Percentiles rank a stretch among this genome's conserved stretches.
Conservation (phyloP, 30 jellyfish, hydroid and myxozoan species). For the Calvadosia cruxmelitensis region DNA sequence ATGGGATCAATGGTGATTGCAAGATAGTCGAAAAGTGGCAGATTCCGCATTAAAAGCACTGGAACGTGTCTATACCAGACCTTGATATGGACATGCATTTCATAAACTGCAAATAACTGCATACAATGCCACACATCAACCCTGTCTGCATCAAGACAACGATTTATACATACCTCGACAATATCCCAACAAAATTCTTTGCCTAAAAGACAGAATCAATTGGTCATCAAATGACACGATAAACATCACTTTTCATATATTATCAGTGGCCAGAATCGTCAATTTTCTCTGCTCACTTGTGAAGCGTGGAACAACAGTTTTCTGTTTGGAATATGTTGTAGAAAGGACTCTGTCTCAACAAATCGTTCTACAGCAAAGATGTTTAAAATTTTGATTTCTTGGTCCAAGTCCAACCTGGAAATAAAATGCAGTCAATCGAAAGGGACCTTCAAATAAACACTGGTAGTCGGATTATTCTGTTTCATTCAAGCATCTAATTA, state of each 20-base stretch:
- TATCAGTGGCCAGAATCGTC: neutral
- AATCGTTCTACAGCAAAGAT: conserved; percentile 39
- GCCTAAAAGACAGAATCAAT: conserved; percentile 15
- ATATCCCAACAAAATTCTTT: conserved; percentile 74
- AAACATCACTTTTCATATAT: neutral
- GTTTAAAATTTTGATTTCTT: conserved; percentile 18
- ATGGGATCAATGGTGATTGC: neutral
- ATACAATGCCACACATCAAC: neutral
- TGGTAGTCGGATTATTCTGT: no score
- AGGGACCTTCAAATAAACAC: neutral
- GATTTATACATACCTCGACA: conserved; percentile 40
- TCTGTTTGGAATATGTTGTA: conserved; percentile 7
- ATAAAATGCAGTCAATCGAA: neutral
- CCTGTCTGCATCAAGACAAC: neutral
- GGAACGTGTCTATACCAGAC: no score
- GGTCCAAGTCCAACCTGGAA: neutral
- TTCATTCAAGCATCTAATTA: no score
- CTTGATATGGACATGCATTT: neutral
- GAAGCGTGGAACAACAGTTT: conserved; percentile 69
- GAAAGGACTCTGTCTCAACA: conserved; percentile 28
- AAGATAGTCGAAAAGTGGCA: no score
- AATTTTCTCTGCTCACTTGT: neutral
- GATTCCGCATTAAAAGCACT: neutral
- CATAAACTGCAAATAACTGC: neutral
- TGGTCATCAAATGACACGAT: no score